A percentile compares a stretch with the other conserved stretches of the same genome.
Evolutionary conservation across 2,113 vertebrate species (phyloP).

Genomic region (Atherinomorus stipes): DNA sequence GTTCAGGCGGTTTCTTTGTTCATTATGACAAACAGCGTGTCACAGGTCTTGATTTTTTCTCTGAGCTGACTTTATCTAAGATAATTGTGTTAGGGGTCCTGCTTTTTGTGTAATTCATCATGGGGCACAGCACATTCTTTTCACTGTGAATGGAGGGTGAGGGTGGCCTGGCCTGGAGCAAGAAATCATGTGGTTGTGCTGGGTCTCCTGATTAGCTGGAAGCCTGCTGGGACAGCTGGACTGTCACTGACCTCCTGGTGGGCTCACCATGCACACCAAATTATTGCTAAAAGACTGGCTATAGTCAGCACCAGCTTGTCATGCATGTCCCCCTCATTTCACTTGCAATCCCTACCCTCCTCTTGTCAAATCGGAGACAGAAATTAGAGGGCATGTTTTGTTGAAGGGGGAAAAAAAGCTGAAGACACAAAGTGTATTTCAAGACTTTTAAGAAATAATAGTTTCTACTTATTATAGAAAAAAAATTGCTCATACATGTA

Average conservation of each 20-base stretch:
- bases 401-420: conserved; percentile 4
- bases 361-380: conserved; percentile 32
- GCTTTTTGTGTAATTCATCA: conserved; percentile 20
- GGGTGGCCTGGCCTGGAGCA: conserved; percentile 30
- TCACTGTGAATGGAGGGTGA: conserved; percentile 41
- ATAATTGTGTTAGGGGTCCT: conserved; percentile 9
- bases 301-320: conserved; percentile 29
- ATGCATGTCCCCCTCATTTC: conserved; percentile 37
- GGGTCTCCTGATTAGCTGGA: conserved; percentile 68
- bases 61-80: conserved; percentile 22
- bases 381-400: conserved; percentile 37
- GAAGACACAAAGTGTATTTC: conserved; percentile 22
- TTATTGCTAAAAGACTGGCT: conserved; percentile 47
- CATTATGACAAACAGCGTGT: conserved; percentile 42
- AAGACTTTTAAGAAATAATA: conserved; percentile 24
- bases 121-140: conserved; percentile 7
- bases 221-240: conserved; percentile 58
- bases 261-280: conserved; percentile 47
- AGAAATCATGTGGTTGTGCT: conserved; percentile 46
- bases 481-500: conserved; percentile 20
- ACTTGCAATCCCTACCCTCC: conserved; percentile 31
- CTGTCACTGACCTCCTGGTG: conserved; percentile 52
- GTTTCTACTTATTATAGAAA: background rate
- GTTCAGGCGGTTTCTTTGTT: conserved; percentile 35
- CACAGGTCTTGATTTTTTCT: conserved; percentile 29